Conservation (phyloP, 2,797 vertebrate species). For the Dicrostonyx torquatus region DNA sequence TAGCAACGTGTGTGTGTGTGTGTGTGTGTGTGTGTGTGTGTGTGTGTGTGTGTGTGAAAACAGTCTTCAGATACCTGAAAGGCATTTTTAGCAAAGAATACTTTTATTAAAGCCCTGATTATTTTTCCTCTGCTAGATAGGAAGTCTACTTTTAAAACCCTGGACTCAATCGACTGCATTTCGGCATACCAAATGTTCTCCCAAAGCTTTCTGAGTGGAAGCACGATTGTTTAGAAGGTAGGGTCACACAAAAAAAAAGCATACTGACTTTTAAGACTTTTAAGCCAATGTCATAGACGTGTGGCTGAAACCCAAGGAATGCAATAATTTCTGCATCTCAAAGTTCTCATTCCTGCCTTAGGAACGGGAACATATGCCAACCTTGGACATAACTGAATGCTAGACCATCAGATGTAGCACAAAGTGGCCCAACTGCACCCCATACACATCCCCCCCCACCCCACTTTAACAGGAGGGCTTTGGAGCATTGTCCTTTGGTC, state of each 20-base stretch:
- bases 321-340: slow-evolving; percentile 53
- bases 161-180: slow-evolving; percentile 43
- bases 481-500: slow-evolving; percentile 70
- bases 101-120: background rate
- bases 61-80: slow-evolving; percentile 36
- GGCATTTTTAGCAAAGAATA: background rate
- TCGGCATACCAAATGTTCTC: slow-evolving; percentile 48
- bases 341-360: slow-evolving; percentile 73
- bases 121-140: slow-evolving; percentile 42
- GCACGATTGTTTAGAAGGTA: slow-evolving; percentile 6
- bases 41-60: background rate
- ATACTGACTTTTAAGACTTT: slow-evolving; percentile 66
- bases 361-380: slow-evolving; percentile 73
- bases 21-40: too few relatives aligned
- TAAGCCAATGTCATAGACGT: slow-evolving; percentile 70
- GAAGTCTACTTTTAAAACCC: slow-evolving; percentile 37
- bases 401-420: slow-evolving; percentile 74
- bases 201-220: slow-evolving; percentile 49
- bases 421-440: slow-evolving; percentile 57
- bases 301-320: slow-evolving; percentile 64
- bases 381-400: slow-evolving; percentile 63
- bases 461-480: slow-evolving; percentile 68
- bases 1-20: background rate
- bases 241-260: background rate
- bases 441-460: slow-evolving; percentile 64